Evolutionary conservation across 2,797 vertebrate species (phyloP), one percentile per base, ranked within the genome.

Genomic region (Australoheros facetus): DNA sequence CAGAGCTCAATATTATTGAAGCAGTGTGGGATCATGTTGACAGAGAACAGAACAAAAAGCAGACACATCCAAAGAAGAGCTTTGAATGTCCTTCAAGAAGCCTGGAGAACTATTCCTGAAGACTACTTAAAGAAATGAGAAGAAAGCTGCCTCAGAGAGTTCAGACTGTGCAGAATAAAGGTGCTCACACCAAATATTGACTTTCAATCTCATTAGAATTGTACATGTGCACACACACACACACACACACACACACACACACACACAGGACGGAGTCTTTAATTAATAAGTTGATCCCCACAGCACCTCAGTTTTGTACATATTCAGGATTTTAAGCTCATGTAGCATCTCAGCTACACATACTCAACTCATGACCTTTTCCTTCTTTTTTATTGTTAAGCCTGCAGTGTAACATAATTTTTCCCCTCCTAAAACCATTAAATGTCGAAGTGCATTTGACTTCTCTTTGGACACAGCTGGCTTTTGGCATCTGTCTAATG

Each of bases 401-500:
- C 80, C 53, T 51, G 60, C 54, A 57, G 45, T 10, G 39, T 5
- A 16, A 30, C 51, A 55, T 37, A 16, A 26, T 76, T 60, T 58
- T 73, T 75, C 14, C 19, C 32, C 58, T 42, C 17, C 30, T 13
- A 8, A 32, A 72, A 7, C 48, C 34, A 30, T 16, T 57, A 62
- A 81, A 85, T 85, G 80, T 80, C 64, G 66, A 77, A 78, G 76
- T 39, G 30, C 56, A 51, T 56, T 75, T 80, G 60, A 56, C 55
- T 26, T 34, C 34, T 58, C 37, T 77, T 71, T 73, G 62, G 56
- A 79, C 48, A 12, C 51, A 42, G 37, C 57, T 73, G 62, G 45
- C 56, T 73, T 21, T 71, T 66, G 64, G 72, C 59, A 78, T 74
- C 78, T 75, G 80, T 53, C 75, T 69, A 71, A 85, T 78, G 60